phyloP scores from a whole-genome alignment of 2,797 vertebrate species.

The Danio tinwini region DNA sequence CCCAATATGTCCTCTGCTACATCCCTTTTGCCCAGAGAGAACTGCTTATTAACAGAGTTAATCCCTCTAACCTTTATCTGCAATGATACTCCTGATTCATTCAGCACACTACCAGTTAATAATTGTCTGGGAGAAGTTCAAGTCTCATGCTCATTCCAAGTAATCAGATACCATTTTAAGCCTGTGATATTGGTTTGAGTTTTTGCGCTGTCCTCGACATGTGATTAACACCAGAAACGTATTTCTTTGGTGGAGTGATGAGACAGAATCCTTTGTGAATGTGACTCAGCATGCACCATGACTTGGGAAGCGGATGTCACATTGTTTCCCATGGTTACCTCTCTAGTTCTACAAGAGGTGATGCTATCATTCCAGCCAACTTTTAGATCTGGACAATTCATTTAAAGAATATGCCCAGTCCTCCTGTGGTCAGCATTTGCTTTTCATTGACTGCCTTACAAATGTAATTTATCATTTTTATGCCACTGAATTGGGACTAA shows the following conservation, averaged over 20 bases:
- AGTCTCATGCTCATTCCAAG: constrained; percentile 33
- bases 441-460: neutral
- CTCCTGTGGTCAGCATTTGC: neutral
- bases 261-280: constrained; percentile 34
- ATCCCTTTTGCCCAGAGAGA: constrained; percentile 30
- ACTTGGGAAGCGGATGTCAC: constrained; percentile 28
- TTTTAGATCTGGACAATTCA: neutral
- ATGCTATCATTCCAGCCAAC: constrained; percentile 5
- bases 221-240: constrained; percentile 40
- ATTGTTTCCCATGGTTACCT: constrained; percentile 39
- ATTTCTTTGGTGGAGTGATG: constrained; percentile 36
- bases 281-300: constrained; percentile 34
- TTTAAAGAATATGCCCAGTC: neutral
- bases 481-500: neutral
- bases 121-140: constrained; percentile 45
- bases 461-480: neutral
- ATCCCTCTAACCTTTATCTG: constrained; percentile 48
- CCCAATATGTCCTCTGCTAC: neutral
- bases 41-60: constrained; percentile 43
- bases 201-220: constrained; percentile 32
- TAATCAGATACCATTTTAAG: constrained; percentile 45
- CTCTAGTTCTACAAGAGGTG: constrained; percentile 25
- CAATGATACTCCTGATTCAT: constrained; percentile 24
- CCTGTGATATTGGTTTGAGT: constrained; percentile 47
- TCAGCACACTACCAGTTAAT: constrained; percentile 42